Base-by-base conservation (phyloP, 2,888 invertebrate genomes). In the Agriopis aurantiaria region DNA sequence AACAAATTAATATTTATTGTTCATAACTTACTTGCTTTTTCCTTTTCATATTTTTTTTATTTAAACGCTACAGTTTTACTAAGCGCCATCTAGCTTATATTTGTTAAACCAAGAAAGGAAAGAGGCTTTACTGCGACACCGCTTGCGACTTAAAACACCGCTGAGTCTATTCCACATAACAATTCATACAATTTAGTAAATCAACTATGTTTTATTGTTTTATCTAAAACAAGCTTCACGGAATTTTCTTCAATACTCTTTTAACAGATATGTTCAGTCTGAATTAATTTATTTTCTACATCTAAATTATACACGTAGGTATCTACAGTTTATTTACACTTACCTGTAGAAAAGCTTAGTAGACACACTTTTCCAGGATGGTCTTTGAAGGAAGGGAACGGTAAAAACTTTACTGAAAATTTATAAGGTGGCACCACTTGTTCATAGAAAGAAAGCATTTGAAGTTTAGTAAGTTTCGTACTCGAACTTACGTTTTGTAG, bases 391-490 rank as follows among this genome's bases (percentile, higher is more conserved):
- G 14, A 45, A 57, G 0, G 11, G 11, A 41, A 14, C 52, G n/a
- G 12, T 40, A 46, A 5, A 40, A 58, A 58, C 45, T 48, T 52
- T 45, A 46, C 57, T 68, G 62, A 62, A 68, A 68, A 57, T 12
- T 40, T 72, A 63, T 60, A 33, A 67, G 68, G 57, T 61, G 68
- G 68, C 68, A 45, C 12, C 52, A 68, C 62, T 40, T 4, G 62
- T 17, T 51, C 8, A 46, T 52, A 8, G n/a, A 8, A 53, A 6
- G 12, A 33, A 33, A 33, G 3, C 33, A 33, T 33, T 33, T 5
- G 33, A 33, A 1, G 17, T 1, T n/a, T 23, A 33, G 33, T 33
- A 5, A 33, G 33, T 33, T 33, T 33, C 33, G 5, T 33, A 33
- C 33, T 33, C 33, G 33, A 3, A 5, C 5, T 4, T 33, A 33